These are phyloP conservation scores for Aix galericulata DNA, from an alignment of 2,113 vertebrate genomes.

Conservation along the genomic window DNA sequence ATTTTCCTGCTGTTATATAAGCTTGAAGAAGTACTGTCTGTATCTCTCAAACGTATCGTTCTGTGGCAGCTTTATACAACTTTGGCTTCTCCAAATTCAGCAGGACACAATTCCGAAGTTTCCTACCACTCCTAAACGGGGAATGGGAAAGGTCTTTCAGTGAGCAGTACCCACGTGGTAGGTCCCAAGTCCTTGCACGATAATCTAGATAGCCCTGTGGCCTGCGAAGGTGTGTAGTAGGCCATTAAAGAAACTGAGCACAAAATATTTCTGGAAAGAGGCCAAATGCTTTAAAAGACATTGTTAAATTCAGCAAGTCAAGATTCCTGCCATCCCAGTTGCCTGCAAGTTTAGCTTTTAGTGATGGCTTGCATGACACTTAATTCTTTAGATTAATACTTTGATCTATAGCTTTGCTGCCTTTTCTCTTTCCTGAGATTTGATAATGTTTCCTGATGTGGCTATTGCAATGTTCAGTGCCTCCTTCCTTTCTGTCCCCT, in stretches of 20 bases:
- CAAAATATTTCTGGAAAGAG: background rate
- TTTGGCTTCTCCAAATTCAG: background rate
- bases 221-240: background rate
- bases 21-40: background rate
- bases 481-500: background rate
- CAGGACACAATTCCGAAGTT: background rate
- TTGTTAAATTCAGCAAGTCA: background rate
- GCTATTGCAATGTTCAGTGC: background rate
- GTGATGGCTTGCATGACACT: background rate
- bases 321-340: background rate
- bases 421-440: background rate
- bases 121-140: background rate
- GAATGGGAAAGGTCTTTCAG: background rate
- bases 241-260: background rate
- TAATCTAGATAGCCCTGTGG: background rate
- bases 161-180: fast-evolving
- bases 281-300: background rate
- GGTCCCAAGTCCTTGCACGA: background rate
- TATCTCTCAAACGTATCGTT: background rate
- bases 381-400: background rate
- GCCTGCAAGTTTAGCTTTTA: background rate
- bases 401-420: background rate
- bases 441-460: background rate
- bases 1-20: background rate
- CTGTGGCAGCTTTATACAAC: background rate